phyloP scores from a whole-genome alignment of 2,888 invertebrate species.

The Hypomecis atomaria region DNA sequence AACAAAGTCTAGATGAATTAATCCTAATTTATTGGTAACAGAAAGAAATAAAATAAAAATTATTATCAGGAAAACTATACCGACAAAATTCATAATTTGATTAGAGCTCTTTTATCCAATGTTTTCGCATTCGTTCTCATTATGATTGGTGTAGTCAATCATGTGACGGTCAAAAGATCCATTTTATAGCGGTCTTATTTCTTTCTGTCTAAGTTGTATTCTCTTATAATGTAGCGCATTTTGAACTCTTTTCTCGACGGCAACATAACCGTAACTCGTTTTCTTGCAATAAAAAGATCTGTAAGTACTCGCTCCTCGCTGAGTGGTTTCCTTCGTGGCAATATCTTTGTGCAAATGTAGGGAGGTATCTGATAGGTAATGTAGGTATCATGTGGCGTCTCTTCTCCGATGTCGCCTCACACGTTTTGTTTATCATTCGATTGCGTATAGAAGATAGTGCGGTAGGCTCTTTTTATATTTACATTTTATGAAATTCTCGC shows the following conservation, averaged over 20 bases:
- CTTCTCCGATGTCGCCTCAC: conserved; percentile 1
- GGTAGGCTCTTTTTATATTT: neutral
- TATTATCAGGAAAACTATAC: too few relatives aligned
- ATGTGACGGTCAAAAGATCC: neutral
- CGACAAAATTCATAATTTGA: too few relatives aligned
- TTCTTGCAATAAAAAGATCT: conserved; percentile 39
- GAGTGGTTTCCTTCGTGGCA: conserved; percentile 37
- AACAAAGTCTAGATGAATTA: too few relatives aligned
- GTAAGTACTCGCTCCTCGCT: conserved; percentile 36
- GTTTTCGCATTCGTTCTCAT: too few relatives aligned
- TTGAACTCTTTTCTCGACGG: conserved; percentile 3
- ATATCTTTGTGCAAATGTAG: conserved; percentile 32
- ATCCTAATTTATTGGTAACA: too few relatives aligned
- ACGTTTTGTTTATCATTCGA: conserved; percentile 13
- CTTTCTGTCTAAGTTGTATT: neutral
- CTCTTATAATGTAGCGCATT: neutral
- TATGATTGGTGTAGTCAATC: too few relatives aligned
- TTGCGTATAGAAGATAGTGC: neutral
- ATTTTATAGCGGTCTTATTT: neutral
- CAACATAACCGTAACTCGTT: conserved; percentile 38
- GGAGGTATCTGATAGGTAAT: neutral
- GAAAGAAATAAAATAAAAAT: too few relatives aligned
- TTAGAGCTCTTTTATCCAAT: too few relatives aligned
- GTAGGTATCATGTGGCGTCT: conserved; percentile 22
- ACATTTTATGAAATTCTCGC: neutral